Evolutionary conservation across 2,888 invertebrate species (phyloP).

Genomic region (Leptinotarsa juncta): DNA sequence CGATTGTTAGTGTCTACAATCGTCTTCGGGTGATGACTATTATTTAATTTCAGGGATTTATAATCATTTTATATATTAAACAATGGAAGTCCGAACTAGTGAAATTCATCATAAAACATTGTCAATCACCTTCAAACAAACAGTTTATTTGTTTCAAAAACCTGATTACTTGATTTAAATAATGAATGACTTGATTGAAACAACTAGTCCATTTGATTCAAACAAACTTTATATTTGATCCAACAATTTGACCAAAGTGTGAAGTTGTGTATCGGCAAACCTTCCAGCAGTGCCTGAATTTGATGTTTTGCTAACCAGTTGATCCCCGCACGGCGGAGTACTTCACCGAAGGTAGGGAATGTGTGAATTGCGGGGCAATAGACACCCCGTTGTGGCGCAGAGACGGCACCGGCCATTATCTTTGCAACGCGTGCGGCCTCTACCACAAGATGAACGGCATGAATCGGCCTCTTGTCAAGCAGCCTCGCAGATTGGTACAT

Average conservation of each 20-base stretch:
- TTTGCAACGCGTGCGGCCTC: conserved; percentile 99
- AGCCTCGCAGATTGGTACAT: conserved; percentile 88
- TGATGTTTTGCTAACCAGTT: conserved; percentile 52
- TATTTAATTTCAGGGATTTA: no score
- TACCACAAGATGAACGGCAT: conserved; percentile 97
- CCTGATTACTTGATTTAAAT: not conserved
- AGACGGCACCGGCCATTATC: conserved; percentile 98
- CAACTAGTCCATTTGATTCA: not conserved
- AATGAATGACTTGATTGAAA: not conserved
- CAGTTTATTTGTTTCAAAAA: not conserved
- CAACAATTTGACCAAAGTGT: not conserved
- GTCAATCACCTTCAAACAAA: no score
- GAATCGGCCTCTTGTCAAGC: conserved; percentile 92
- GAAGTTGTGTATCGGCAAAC: not conserved
- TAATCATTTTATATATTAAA: no score
- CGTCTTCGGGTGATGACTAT: no score
- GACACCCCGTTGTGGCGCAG: conserved; percentile 97
- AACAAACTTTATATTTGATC: not conserved
- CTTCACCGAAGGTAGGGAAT: conserved; percentile 89
- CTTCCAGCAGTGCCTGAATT: not conserved
- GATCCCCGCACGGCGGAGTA: conserved; percentile 64
- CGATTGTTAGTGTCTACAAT: no score
- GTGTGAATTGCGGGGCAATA: conserved; percentile 97
- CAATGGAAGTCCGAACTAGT: no score
- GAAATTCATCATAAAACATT: no score